A percentile compares a stretch with the other conserved stretches of the same genome.
These are phyloP conservation scores for Acropora yongei DNA, from an alignment of 64 coral and sea anemone species.

Conservation along the genomic window DNA sequence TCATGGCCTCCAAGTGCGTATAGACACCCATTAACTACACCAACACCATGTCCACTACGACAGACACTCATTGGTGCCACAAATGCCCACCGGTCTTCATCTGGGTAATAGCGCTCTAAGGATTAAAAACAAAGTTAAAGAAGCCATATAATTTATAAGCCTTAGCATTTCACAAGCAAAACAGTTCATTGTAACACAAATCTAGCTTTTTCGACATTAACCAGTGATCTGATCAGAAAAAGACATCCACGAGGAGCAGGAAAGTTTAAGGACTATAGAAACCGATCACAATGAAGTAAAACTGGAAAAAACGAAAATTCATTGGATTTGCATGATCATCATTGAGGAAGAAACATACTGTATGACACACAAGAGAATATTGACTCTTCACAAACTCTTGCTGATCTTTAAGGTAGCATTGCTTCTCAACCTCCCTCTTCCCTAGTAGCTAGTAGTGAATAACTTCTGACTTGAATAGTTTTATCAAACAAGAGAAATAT, in stretches of 20 bases:
- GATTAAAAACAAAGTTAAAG: background rate
- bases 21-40: conserved; percentile 76
- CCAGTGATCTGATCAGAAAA: background rate
- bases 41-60: conserved; percentile 90
- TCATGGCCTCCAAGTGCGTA: conserved; percentile 92
- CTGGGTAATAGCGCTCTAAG: conserved; percentile 90
- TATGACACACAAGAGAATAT: too few relatives aligned
- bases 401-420: too few relatives aligned
- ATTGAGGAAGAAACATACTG: too few relatives aligned
- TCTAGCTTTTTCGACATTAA: background rate
- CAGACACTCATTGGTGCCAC: conserved; percentile 91
- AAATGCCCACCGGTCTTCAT: conserved; percentile 87
- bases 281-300: background rate
- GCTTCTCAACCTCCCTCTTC: too few relatives aligned
- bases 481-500: too few relatives aligned
- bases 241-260: background rate
- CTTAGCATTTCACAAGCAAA: too few relatives aligned
- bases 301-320: background rate
- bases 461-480: too few relatives aligned
- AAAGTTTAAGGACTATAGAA: background rate
- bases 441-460: too few relatives aligned
- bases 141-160: background rate
- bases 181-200: too few relatives aligned
- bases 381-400: too few relatives aligned
- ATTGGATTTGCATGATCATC: too few relatives aligned